Conservation (phyloP, 2,113 vertebrate species). For the Todiramphus chloris region DNA sequence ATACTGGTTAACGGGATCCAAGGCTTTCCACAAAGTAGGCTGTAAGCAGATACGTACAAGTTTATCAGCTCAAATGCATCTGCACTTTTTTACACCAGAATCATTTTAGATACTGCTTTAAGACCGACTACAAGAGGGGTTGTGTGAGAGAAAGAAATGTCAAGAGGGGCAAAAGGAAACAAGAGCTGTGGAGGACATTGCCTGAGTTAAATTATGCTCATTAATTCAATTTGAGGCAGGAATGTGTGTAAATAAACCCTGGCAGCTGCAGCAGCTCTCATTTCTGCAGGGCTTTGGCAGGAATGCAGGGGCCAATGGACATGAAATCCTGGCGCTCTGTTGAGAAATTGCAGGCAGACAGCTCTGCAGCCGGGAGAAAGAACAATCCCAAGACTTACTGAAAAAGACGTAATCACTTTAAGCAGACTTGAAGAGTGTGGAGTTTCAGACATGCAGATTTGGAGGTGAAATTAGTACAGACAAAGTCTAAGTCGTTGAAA, state of each 20-base stretch:
- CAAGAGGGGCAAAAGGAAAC: conserved; percentile 64
- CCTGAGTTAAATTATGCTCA: conserved; percentile 83
- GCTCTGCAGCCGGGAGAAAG: conserved; percentile 47
- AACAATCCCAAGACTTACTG: conserved; percentile 54
- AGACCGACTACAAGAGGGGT: background rate
- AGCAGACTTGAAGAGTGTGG: conserved; percentile 39
- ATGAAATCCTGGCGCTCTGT: conserved; percentile 50
- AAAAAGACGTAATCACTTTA: conserved; percentile 35
- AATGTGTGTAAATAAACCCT: conserved; percentile 87
- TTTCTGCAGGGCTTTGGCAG: conserved; percentile 76
- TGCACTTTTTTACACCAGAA: background rate
- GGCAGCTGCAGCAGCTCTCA: conserved; percentile 76
- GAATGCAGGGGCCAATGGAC: conserved; percentile 70
- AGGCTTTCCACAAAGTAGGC: background rate
- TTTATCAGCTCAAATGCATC: background rate
- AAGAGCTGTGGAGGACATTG: conserved; percentile 70
- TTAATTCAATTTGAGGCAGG: conserved; percentile 85
- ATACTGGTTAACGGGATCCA: background rate
- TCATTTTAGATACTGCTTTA: background rate
- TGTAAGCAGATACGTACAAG: background rate
- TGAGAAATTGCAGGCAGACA: conserved; percentile 52
- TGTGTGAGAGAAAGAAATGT: conserved; percentile 52
- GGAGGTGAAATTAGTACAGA: conserved; percentile 27
- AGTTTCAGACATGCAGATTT: conserved; percentile 51
- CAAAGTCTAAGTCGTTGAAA: conserved; percentile 53